These are phyloP conservation scores for Acanthis flammea DNA, from an alignment of 2,797 vertebrate genomes.

Conservation along the genomic window DNA sequence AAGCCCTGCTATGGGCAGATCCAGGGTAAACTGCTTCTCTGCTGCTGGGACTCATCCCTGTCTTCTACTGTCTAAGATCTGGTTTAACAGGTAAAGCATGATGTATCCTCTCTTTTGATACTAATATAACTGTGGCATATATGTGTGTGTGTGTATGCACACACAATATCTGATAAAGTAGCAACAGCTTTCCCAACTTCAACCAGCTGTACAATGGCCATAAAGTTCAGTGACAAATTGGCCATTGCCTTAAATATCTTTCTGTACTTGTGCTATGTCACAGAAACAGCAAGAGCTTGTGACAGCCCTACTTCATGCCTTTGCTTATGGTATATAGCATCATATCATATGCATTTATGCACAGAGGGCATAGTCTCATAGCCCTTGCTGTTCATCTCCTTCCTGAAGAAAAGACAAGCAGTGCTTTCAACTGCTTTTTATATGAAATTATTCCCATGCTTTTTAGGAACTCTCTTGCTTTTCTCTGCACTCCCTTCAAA, in stretches of 20 bases:
- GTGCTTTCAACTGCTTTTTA: background rate
- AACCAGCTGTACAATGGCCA: background rate
- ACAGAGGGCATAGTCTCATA: background rate
- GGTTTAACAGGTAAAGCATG: background rate
- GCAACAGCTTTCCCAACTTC: background rate
- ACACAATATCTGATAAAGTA: background rate
- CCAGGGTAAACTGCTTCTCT: background rate
- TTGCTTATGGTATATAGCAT: background rate
- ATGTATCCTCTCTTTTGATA: background rate
- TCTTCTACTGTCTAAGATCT: background rate
- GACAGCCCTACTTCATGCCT: background rate
- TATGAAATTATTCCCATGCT: background rate
- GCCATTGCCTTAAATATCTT: background rate
- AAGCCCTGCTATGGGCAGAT: background rate
- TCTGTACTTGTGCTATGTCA: background rate
- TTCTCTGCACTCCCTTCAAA: background rate
- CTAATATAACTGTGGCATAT: background rate
- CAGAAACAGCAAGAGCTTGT: background rate
- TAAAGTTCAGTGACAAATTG: background rate
- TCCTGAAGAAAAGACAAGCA: background rate
- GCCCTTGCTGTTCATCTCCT: background rate
- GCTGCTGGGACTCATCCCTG: background rate
- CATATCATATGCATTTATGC: background rate
- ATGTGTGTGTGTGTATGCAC: background rate
- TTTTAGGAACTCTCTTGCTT: background rate